Base-by-base conservation (phyloP, 2,888 invertebrate genomes). In the Leptinotarsa haldemani region DNA sequence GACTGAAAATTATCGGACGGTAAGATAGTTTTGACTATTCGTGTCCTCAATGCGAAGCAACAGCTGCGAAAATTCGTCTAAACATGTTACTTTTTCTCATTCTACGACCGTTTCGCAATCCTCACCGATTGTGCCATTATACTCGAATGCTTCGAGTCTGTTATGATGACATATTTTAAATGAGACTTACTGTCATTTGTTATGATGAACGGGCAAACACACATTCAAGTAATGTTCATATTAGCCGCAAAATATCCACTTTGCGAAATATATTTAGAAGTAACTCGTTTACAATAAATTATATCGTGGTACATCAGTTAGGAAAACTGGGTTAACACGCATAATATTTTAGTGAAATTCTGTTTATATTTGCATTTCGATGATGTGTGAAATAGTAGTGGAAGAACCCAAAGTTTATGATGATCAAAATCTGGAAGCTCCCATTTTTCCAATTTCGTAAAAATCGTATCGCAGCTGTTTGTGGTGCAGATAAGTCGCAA, bases 271-370 rank as follows among this genome's bases (percentile, higher is more conserved):
- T 56, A 56, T 56, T 13, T 56, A 56, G 56, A 56, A 56, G 13
- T 22, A 22, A 56, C 56, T 56, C 56, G 20, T 56, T 40, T n/a
- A 61, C 61, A 61, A 61, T 61, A 30, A 71, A 73, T 65, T 50
- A 58, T 53, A 30, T 70, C 58, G 18, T 18, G 18, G 16, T 56
- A 52, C 52, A 9, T 65, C 70, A 61, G 25, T 40, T 61, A n/a
- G 4, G 9, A 53, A 16, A 75, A 72, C 40, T 75, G 71, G 75
- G 75, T 75, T 75, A 72, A 70, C 56, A 64, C 52, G 56, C 70
- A 63, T 18, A 40, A 75, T 68, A 75, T 72, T 67, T 70, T 64
- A 70, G 66, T 52, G 50, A n/a, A 30, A 64, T 30, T 65, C 61
- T 72, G 66, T 75, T 75, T 70, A 67, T 64, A 67, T 70, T 68